phyloP scores from a whole-genome alignment of 2,888 invertebrate species.

The Thereva nobilitata region DNA sequence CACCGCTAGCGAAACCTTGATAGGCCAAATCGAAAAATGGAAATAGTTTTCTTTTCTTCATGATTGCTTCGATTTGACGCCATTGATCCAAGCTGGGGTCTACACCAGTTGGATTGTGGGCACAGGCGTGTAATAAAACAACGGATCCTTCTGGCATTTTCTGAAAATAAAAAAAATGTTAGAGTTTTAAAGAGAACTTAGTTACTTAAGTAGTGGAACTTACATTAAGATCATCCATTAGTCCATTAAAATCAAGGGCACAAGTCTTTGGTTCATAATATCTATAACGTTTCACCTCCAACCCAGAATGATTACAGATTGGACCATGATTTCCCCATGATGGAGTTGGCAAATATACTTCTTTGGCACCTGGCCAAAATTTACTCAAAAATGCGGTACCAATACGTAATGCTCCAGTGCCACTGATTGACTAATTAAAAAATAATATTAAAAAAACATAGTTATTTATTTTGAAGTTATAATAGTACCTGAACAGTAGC shows the following conservation, averaged over 20 bases:
- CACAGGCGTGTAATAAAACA: constrained; percentile 93
- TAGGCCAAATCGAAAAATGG: constrained; percentile 99
- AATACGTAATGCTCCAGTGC: constrained; percentile 94
- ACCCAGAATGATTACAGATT: constrained; percentile 85
- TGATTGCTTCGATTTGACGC: constrained; percentile 80
- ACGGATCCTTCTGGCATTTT: constrained; percentile 91
- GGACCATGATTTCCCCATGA: constrained; percentile 99
- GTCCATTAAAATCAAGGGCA: constrained; percentile 90
- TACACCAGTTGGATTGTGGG: constrained; percentile 97
- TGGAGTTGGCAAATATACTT: constrained; percentile 86
- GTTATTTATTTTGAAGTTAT: background rate
- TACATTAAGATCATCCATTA: constrained; percentile 84
- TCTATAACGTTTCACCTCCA: constrained; percentile 85
- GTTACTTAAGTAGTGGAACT: constrained; percentile 52
- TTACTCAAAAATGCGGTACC: constrained; percentile 86
- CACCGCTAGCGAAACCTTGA: constrained; percentile 93
- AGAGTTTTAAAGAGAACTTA: background rate
- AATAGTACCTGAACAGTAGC: constrained; percentile 70
- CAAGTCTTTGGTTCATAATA: constrained; percentile 94
- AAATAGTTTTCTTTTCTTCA: constrained; percentile 80
- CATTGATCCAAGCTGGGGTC: constrained; percentile 89
- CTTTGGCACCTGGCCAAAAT: constrained; percentile 79
- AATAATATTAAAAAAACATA: constrained; percentile 1
- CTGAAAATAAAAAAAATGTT: constrained; percentile 62
- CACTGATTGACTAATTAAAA: constrained; percentile 81